phyloP scores from a whole-genome alignment of 2,797 vertebrate species.

The Acanthis flammea region DNA sequence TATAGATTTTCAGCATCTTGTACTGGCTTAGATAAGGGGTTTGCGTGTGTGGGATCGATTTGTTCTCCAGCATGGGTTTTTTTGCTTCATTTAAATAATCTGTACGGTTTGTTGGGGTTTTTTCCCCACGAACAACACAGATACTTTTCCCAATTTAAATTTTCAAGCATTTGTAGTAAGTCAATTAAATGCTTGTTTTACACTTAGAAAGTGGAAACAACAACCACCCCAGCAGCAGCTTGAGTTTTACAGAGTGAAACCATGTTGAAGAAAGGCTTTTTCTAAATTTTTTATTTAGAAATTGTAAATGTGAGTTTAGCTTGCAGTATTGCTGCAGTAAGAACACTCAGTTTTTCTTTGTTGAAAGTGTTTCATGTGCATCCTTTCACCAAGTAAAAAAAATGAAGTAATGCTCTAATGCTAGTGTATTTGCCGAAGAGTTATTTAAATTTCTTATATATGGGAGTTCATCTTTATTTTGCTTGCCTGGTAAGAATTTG shows the following conservation, averaged over 20 bases:
- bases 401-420: constrained; percentile 26
- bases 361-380: constrained; percentile 3
- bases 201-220: not conserved
- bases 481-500: constrained; percentile 44
- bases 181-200: constrained; percentile 31
- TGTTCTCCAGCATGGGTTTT: constrained; percentile 42
- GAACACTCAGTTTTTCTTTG: constrained; percentile 33
- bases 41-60: constrained; percentile 43
- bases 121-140: not conserved
- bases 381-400: constrained; percentile 46
- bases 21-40: constrained; percentile 60
- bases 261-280: not conserved
- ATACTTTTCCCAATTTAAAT: constrained; percentile 44
- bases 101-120: not conserved
- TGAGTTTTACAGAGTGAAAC: not conserved
- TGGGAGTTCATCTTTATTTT: constrained; percentile 63
- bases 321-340: not conserved
- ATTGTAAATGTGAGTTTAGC: constrained; percentile 32
- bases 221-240: not conserved
- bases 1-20: constrained; percentile 64
- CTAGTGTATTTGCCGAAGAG: not conserved
- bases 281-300: constrained; percentile 7
- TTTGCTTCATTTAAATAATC: constrained; percentile 66
- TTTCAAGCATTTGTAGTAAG: constrained; percentile 20
- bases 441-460: constrained; percentile 55